phyloP scores from a whole-genome alignment of 2,797 vertebrate species.

The Diceros bicornis region DNA sequence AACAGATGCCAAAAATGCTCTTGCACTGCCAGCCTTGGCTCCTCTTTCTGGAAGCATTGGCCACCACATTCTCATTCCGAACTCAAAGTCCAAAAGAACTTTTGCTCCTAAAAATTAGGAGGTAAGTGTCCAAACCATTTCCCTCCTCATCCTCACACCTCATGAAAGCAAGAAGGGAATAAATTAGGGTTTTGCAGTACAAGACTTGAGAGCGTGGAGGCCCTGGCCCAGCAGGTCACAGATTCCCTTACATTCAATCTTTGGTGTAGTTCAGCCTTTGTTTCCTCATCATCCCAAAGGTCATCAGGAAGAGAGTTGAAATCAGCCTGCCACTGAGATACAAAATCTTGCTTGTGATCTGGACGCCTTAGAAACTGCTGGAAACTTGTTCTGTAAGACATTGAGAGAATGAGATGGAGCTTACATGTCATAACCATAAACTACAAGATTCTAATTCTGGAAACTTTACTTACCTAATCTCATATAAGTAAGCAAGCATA shows the following conservation, averaged over 20 bases:
- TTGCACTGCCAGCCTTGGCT: neutral
- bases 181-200: neutral
- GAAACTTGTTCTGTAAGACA: constrained; percentile 86
- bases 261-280: constrained; percentile 95
- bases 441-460: neutral
- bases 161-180: neutral
- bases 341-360: constrained; percentile 95
- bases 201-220: neutral
- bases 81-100: neutral
- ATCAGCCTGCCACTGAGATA: constrained; percentile 95
- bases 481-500: constrained; percentile 90
- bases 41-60: neutral
- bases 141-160: neutral
- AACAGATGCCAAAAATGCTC: neutral
- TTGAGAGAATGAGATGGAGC: constrained; percentile 47
- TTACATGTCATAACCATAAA: neutral
- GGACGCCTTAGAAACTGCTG: constrained; percentile 92
- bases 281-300: constrained; percentile 94
- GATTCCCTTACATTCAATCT: constrained; percentile 93
- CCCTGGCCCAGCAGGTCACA: neutral
- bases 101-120: neutral
- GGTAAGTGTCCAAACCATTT: neutral
- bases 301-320: constrained; percentile 94
- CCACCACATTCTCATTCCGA: neutral
- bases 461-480: constrained; percentile 90